These are phyloP conservation scores for Choristoneura rosaceana DNA, from an alignment of 2,888 invertebrate species.

Conservation along the genomic window DNA sequence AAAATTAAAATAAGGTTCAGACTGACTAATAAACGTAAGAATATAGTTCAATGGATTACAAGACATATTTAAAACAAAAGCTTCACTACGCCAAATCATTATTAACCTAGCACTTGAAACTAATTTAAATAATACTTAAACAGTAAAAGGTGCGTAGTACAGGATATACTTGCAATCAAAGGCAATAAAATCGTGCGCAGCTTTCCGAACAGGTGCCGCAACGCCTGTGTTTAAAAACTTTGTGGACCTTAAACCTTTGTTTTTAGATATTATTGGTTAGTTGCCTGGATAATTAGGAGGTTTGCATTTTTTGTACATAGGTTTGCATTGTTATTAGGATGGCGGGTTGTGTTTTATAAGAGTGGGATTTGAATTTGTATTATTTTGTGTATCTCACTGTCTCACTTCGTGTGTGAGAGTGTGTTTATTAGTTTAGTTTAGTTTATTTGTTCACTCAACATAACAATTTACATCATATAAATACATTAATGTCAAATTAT, in stretches of 20 bases:
- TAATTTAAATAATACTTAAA: conserved; percentile 39
- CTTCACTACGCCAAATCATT: neutral
- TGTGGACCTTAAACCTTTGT: conserved; percentile 24
- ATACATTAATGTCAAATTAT: no score
- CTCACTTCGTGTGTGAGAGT: no score
- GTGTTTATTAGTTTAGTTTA: no score
- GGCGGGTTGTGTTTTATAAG: neutral
- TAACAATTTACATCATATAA: no score
- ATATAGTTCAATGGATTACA: neutral
- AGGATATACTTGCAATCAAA: conserved; percentile 53
- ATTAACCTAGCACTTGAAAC: conserved; percentile 11
- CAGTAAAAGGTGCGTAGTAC: conserved; percentile 40
- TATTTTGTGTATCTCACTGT: no score
- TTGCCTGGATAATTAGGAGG: conserved; percentile 5
- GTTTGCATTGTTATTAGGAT: neutral
- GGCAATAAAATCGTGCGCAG: conserved; percentile 56
- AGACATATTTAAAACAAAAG: neutral
- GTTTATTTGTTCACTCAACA: no score
- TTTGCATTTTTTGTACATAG: neutral
- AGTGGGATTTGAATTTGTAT: neutral
- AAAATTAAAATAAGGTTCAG: no score
- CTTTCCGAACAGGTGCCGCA: conserved; percentile 59
- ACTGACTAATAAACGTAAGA: neutral
- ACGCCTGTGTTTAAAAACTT: conserved; percentile 46
- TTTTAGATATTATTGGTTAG: conserved; percentile 31